Evolutionary conservation across 2,888 invertebrate genomes (phyloP), one percentile per base, ranked within the genome.

Genomic region (Actias luna): DNA sequence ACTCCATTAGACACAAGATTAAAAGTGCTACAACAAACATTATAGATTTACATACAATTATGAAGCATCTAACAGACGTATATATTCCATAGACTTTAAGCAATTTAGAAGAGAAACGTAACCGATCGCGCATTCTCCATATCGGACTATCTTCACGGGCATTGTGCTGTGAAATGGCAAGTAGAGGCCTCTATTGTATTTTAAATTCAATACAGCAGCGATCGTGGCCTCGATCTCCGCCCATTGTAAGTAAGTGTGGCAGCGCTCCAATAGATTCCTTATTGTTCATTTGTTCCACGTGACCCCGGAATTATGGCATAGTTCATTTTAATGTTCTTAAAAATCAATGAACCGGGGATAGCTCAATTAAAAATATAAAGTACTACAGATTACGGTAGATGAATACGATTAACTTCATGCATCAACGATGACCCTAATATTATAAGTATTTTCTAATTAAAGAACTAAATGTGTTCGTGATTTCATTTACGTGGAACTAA

Each of bases 181-280:
- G 55, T 29, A 55, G 55, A 55, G 29, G 55, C n/a, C 16, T 29
- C 55, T n/a, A 55, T 55, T 55, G 55, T 55, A 55, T n/a, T 55
- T 55, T 55, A 55, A 29, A 55, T 55, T 55, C 55, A 27, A 55
- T 55, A 55, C 55, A 55, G n/a, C 27, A 18, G 2, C 29, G 55
- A 55, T 55, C 8, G 7, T 73, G 76, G 72, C 73, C 75, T 66
- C 66, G 64, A 77, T 72, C 67, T 36, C 52, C 36, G n/a, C 35
- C 67, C 64, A 78, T 77, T 76, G 75, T 77, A 64, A 63, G 27
- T 72, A 74, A 76, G 72, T 79, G 77, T 74, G 71, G 78, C 72
- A 81, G 77, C 66, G 46, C 69, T 74, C 74, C 78, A 77, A 55
- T 55, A 55, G 55, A 55, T 55, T 55, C 55, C 55, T 29, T 55